phyloP scores from a whole-genome alignment of 2,113 vertebrate genomes.

The Platycercus adscitus region DNA sequence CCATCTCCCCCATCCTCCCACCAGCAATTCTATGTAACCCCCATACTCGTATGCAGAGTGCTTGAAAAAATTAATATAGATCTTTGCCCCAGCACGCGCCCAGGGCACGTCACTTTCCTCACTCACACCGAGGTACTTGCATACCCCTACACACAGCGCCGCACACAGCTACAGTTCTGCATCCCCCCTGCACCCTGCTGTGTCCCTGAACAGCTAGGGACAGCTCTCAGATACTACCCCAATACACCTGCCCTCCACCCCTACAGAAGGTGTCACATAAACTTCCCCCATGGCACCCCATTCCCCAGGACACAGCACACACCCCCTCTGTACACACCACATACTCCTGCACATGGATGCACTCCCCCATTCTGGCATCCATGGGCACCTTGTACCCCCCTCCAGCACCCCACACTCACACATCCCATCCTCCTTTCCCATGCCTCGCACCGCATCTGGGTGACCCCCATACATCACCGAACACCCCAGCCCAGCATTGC shows the following conservation, averaged over 20 bases:
- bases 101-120: neutral
- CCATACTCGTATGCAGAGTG: neutral
- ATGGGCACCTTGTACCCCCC: neutral
- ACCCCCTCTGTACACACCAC: neutral
- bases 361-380: neutral
- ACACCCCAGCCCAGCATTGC: neutral
- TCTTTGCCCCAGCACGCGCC: neutral
- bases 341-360: neutral
- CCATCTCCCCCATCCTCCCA: neutral
- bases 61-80: neutral
- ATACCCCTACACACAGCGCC: neutral
- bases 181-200: neutral
- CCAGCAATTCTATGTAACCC: neutral
- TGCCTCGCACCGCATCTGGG: accelerated
- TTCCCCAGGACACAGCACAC: neutral
- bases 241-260: accelerated
- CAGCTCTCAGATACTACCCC: neutral
- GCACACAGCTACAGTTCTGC: no score
- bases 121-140: neutral
- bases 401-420: accelerated
- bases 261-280: accelerated
- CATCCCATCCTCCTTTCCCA: accelerated
- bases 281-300: neutral
- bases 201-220: accelerated
- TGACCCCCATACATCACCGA: accelerated